Evolutionary conservation across 2,113 vertebrate species (phyloP), one percentile per base, ranked within the genome.

Genomic region (Haemorhous mexicanus): DNA sequence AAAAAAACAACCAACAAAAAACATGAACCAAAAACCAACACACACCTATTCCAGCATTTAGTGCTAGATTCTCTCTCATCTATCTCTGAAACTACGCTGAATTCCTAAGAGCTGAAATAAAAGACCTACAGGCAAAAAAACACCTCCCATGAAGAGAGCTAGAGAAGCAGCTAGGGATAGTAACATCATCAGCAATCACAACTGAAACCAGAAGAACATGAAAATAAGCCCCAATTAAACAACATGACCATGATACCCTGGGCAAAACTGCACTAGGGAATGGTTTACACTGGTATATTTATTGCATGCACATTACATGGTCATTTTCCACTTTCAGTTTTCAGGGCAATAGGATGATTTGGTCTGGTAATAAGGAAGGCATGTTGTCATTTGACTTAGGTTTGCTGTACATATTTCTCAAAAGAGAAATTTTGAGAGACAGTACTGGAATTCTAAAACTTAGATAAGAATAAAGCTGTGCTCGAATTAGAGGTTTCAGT

Each of bases 121-220:
- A 91, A 80, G 41, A 66, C n/a, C 18, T 73, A 47, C 49, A 47
- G n/a, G 13, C 9, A 28, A 68, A 47, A 84, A 30, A 33, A 2
- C 0, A 0, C 2, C 21, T 72, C 37, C 11, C 41, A 64, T 33
- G 24, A 75, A 56, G 8, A 16, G 16, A 91, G 47, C 16, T 2
- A 2, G 46, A 27, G 44, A 81, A 77, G 59, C 37, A 93, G 33
- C 33, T 59, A 26, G 27, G 53, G 18, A 70, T 11, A 75, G 18
- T 12, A 63, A 62, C 18, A 26, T 21, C 30, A 73, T 61, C 61
- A 94, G 41, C 47, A 61, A 53, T 58, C n/a, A 58, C n/a, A 92
- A 62, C 24, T 52, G 37, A 82, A 87, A 70, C 7, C 37, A 66
- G 50, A 49, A 41, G 8, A 82, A 67, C 16, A 26, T 47, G 58